Percentiles rank a stretch among this genome's conserved stretches.
Conservation (phyloP, 2,797 vertebrate species). For the Platalea minor region DNA sequence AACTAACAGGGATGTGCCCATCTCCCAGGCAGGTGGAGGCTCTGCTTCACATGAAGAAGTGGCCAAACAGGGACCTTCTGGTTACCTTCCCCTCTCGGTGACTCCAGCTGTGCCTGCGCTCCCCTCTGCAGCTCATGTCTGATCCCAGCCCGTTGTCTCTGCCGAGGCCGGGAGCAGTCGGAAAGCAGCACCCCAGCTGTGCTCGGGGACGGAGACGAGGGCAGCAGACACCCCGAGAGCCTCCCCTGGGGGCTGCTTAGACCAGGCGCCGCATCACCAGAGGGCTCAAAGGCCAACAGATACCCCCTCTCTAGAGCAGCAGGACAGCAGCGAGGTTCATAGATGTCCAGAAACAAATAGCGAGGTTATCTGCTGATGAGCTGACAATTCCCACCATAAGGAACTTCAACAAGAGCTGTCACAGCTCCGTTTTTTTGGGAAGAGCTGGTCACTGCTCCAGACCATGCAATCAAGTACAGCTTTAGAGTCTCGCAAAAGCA, state of each 20-base stretch:
- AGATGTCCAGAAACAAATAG: neutral
- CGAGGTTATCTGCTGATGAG: neutral
- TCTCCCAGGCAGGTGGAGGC: neutral
- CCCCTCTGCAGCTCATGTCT: neutral
- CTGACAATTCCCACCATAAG: neutral
- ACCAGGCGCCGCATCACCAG: rapidly evolving
- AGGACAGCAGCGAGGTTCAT: neutral
- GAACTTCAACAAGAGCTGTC: neutral
- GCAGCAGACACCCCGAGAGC: neutral
- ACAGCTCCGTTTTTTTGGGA: neutral
- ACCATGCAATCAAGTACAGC: neutral
- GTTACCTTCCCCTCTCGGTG: neutral
- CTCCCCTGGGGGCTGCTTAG: neutral
- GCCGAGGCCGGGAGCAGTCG: neutral
- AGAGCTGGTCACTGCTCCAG: neutral
- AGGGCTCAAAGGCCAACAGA: no score
- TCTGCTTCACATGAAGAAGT: rapidly evolving
- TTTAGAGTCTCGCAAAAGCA: neutral
- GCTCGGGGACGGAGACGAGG: neutral
- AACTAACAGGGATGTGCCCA: neutral
- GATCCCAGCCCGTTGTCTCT: neutral
- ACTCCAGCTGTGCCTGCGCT: neutral
- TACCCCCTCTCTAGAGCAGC: neutral
- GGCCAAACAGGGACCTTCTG: neutral
- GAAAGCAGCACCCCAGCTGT: no score